phyloP scores from a whole-genome alignment of 2,888 invertebrate species.

The Pasiphila rectangulata region DNA sequence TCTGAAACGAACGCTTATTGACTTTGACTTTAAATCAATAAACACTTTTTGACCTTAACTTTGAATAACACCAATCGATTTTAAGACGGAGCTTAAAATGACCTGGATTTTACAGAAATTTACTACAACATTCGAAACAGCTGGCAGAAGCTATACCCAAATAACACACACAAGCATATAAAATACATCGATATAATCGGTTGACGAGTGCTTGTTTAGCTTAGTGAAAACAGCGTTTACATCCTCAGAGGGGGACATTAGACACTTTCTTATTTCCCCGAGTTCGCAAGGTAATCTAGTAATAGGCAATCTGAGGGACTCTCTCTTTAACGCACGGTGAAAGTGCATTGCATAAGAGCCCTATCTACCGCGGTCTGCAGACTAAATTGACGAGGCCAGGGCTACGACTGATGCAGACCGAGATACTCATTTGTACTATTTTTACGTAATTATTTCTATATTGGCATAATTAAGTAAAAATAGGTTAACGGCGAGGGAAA shows the following conservation, averaged over 20 bases:
- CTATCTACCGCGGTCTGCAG: constrained; percentile 70
- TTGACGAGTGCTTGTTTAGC: constrained; percentile 37
- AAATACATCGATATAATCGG: not conserved
- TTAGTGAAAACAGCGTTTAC: constrained; percentile 47
- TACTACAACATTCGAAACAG: too few relatives aligned
- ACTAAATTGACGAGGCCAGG: constrained; percentile 50
- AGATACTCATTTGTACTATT: too few relatives aligned
- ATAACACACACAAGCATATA: not conserved
- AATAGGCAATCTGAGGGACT: constrained; percentile 73
- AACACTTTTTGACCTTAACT: too few relatives aligned
- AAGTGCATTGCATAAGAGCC: constrained; percentile 72
- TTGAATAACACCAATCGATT: too few relatives aligned
- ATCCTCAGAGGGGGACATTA: constrained; percentile 53
- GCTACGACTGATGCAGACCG: constrained; percentile 9
- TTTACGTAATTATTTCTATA: too few relatives aligned
- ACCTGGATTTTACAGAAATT: too few relatives aligned
- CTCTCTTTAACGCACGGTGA: constrained; percentile 72
- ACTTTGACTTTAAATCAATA: too few relatives aligned
- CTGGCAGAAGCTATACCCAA: too few relatives aligned
- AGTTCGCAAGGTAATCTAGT: constrained; percentile 71
- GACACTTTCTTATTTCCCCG: constrained; percentile 69
- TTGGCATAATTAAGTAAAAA: too few relatives aligned
- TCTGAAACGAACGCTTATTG: too few relatives aligned
- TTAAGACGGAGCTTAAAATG: too few relatives aligned
- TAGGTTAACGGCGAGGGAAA: too few relatives aligned